These are phyloP conservation scores for Muntiacus reevesi DNA, from an alignment of 2,113 vertebrate species.

Conservation along the genomic window DNA sequence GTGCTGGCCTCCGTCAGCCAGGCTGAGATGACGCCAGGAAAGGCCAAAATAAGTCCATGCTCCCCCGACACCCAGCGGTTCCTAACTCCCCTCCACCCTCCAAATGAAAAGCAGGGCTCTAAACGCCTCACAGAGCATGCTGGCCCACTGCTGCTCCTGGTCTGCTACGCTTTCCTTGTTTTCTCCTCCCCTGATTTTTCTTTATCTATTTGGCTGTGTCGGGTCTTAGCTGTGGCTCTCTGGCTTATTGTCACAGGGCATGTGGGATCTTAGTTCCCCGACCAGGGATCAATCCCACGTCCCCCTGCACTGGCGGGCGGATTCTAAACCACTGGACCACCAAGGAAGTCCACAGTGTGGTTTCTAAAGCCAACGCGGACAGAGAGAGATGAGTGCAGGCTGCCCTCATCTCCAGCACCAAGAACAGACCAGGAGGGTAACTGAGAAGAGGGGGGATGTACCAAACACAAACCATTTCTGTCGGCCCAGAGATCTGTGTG, in stretches of 20 bases:
- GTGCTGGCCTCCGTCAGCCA: not conserved
- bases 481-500: not conserved
- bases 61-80: not conserved
- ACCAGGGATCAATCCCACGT: not conserved
- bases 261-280: not conserved
- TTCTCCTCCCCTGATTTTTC: not conserved
- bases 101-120: not conserved
- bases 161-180: not conserved
- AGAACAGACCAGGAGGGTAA: not conserved
- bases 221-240: not conserved
- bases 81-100: not conserved
- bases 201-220: not conserved
- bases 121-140: not conserved
- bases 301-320: not conserved
- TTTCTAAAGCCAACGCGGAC: not conserved
- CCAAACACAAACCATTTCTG: not conserved
- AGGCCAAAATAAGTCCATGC: not conserved
- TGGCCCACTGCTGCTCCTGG: not conserved
- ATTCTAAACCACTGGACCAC: not conserved
- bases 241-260: not conserved
- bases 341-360: not conserved
- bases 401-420: rapidly evolving
- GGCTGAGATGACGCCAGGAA: not conserved
- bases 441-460: rapidly evolving
- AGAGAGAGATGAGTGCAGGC: not conserved